A percentile compares a stretch with the other conserved stretches of the same genome.
phyloP scores from a whole-genome alignment of 2,888 invertebrate genomes.

The Mythimna lalbum region DNA sequence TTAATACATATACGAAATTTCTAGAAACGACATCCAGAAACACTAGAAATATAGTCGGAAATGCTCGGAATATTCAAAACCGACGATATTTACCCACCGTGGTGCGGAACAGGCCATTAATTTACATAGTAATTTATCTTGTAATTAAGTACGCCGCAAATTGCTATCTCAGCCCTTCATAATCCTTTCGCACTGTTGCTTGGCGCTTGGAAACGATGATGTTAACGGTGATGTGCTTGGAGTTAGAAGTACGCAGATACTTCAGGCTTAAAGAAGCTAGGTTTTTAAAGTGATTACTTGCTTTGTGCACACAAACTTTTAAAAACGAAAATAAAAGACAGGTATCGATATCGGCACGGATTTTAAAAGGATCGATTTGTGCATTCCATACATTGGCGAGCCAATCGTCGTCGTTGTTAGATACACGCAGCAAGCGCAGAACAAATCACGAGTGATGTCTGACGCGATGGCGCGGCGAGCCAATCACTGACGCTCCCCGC shows the following conservation, averaged over 20 bases:
- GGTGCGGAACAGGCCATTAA: slow-evolving; percentile 78
- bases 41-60: slow-evolving; percentile 36
- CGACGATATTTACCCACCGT: slow-evolving; percentile 63
- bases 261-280: no score
- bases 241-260: not conserved
- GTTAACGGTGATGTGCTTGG: slow-evolving; percentile 70
- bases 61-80: slow-evolving; percentile 49
- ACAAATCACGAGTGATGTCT: no score
- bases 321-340: no score
- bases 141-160: slow-evolving; percentile 90
- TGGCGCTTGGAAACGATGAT: slow-evolving; percentile 63
- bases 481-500: no score
- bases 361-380: no score
- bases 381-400: no score
- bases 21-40: slow-evolving; percentile 30
- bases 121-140: slow-evolving; percentile 90
- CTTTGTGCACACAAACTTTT: no score
- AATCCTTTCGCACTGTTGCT: slow-evolving; percentile 88
- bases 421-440: no score
- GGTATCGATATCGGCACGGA: no score
- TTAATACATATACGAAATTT: slow-evolving; percentile 12
- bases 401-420: no score
- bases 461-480: no score
- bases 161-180: slow-evolving; percentile 90
- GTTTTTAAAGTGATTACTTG: no score